Evolutionary conservation across 2,113 vertebrate species (phyloP), one percentile per base, ranked within the genome.

Genomic region (Trichechus manatus): DNA sequence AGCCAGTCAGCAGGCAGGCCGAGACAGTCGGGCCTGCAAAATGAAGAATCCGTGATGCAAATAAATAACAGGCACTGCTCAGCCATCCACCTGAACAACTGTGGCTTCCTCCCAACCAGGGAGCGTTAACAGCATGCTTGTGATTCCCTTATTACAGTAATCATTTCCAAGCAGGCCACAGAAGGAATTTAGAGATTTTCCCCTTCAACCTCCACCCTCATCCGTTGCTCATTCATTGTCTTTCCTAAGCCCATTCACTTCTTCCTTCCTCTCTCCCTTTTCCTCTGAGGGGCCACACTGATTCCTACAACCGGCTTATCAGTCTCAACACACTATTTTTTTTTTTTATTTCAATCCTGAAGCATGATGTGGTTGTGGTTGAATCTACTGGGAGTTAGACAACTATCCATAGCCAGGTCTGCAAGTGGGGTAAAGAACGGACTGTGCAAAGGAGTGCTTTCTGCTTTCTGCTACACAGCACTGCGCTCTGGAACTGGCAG

Each of bases 31-130:
- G 95, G 90, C 93, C 91, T 96, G 96, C 92, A 97, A 97, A 98
- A 97, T 97, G 97, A 98, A 96, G 91, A 97, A 84, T 87, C 81
- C 29, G 0, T 88, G 96, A 97, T 98, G 87, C 96, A 98, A 96
- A 98, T 95, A 97, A 98, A 97, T 98, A 97, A 98, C 96, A 94
- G 96, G 94, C 95, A 74, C 93, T 96, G 95, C 97, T 98, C 97
- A 95, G 97, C 97, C 79, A 97, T 94, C 94, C 94, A 95, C 97
- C 97, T 92, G 93, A 98, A 96, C 94, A 97, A 96, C 97, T 98
- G 97, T 97, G 96, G 80, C 94, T 97, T 97, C 95, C 91, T 98
- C 95, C 96, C 96, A 93, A 96, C 94, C 92, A 96, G 92, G 75
- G 92, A 97, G 82, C 93, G 91, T 98, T 96, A 98, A 87, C 88